A percentile compares a stretch with the other conserved stretches of the same genome.
Evolutionary conservation across 2,888 invertebrate genomes (phyloP).

Genomic region (Platypus cylindrus): DNA sequence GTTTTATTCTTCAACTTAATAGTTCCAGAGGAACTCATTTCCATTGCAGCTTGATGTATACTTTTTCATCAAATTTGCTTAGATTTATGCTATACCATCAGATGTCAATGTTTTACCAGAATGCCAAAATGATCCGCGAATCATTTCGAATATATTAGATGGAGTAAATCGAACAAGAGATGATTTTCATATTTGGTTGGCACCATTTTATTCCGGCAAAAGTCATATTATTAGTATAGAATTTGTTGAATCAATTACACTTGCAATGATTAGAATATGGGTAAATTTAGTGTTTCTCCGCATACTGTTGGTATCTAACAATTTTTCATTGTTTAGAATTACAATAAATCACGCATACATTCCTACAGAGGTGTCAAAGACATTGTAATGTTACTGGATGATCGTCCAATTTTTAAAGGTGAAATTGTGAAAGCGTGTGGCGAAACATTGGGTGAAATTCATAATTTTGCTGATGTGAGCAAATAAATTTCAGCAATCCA

Average conservation of each 20-base stretch:
- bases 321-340: conserved; percentile 55
- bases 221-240: conserved; percentile 48
- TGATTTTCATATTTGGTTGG: conserved; percentile 65
- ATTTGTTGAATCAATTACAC: conserved; percentile 35
- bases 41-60: no score
- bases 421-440: conserved; percentile 72
- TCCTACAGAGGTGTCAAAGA: conserved; percentile 65
- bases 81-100: conserved; percentile 44
- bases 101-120: conserved; percentile 54
- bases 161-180: conserved; percentile 62
- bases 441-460: conserved; percentile 53
- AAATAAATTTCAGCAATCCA: conserved; percentile 1
- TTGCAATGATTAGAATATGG: conserved; percentile 32
- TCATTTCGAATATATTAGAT: conserved; percentile 52
- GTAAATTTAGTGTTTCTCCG: no score
- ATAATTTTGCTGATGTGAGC: conserved; percentile 59
- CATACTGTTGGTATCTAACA: no score
- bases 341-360: conserved; percentile 78
- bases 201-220: conserved; percentile 47
- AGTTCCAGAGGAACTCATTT: no score
- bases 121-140: conserved; percentile 48
- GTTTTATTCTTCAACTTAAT: conserved; percentile 1
- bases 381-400: conserved; percentile 57
- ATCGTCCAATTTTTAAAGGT: conserved; percentile 58
- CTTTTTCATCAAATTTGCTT: no score